Evolutionary conservation across 2,888 invertebrate species (phyloP).

Genomic region (Drosophila paucipuncta): DNA sequence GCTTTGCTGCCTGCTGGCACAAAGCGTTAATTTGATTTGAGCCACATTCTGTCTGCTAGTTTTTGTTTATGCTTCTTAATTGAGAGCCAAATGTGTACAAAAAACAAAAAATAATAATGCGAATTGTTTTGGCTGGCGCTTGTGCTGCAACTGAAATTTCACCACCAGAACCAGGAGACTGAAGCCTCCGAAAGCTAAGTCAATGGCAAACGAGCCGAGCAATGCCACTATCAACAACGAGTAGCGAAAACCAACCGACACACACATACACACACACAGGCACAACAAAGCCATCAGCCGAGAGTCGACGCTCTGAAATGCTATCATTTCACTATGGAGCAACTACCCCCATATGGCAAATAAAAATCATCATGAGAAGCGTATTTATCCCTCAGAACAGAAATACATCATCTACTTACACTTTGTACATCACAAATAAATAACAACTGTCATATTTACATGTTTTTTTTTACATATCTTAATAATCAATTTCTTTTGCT

Average conservation of each 20-base stretch:
- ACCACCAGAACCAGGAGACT: conserved; percentile 49
- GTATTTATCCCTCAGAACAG: background rate
- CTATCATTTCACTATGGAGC: conserved; percentile 12
- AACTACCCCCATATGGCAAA: background rate
- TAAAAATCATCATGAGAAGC: background rate
- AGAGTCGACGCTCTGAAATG: conserved; percentile 48
- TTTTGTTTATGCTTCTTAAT: conserved; percentile 46
- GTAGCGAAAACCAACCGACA: conserved; percentile 18
- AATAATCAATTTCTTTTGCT: background rate
- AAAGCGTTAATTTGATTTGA: conserved; percentile 12
- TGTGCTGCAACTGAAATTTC: conserved; percentile 56
- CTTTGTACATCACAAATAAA: background rate
- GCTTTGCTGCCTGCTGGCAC: conserved; percentile 12
- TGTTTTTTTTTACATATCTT: background rate
- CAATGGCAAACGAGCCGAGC: conserved; percentile 46
- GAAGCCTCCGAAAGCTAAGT: conserved; percentile 59
- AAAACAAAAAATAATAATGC: conserved; percentile 15
- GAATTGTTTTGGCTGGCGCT: conserved; percentile 52
- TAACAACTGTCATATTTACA: background rate
- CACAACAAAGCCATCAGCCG: conserved; percentile 2
- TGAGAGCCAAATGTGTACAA: background rate
- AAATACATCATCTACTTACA: background rate
- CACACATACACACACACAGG: conserved; percentile 14
- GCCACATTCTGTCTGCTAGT: conserved; percentile 26
- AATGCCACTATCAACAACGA: conserved; percentile 60